Evolutionary conservation across 1,140 invertebrate genomes (phyloP).

Genomic region (Rhyacophila brunnea): DNA sequence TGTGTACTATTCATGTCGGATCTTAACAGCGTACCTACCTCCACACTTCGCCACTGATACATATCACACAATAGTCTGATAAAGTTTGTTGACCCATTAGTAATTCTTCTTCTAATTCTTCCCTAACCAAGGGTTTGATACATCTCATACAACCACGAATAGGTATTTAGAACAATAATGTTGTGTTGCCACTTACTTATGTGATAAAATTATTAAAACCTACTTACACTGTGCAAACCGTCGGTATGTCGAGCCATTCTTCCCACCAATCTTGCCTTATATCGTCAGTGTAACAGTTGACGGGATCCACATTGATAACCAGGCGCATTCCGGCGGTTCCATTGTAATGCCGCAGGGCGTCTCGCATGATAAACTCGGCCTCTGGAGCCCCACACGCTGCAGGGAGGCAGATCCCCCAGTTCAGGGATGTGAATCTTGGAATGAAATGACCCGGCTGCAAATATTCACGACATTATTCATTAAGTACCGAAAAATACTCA

Average conservation of each 20-base stretch:
- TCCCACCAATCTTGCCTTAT: constrained; percentile 43
- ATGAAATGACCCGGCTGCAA: constrained; percentile 66
- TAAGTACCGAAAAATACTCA: background rate
- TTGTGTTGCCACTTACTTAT: no score
- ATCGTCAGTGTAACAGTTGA: constrained; percentile 58
- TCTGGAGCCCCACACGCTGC: constrained; percentile 59
- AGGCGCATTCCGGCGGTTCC: constrained; percentile 57
- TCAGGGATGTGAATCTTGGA: constrained; percentile 65
- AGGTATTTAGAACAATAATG: no score
- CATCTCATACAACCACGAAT: no score
- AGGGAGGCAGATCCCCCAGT: constrained; percentile 69
- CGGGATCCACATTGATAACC: constrained; percentile 56
- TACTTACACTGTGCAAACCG: constrained; percentile 50
- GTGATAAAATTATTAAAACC: background rate
- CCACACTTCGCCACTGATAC: no score
- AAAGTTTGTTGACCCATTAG: no score
- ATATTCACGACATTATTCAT: background rate
- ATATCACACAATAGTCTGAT: no score
- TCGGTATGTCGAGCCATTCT: constrained; percentile 48
- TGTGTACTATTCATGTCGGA: no score
- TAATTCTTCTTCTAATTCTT: no score
- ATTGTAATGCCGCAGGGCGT: constrained; percentile 59
- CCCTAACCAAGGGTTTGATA: no score
- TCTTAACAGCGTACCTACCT: no score
- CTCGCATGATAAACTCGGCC: constrained; percentile 56